These are phyloP conservation scores for Lagria hirta DNA, from an alignment of 2,888 invertebrate genomes.

Conservation along the genomic window DNA sequence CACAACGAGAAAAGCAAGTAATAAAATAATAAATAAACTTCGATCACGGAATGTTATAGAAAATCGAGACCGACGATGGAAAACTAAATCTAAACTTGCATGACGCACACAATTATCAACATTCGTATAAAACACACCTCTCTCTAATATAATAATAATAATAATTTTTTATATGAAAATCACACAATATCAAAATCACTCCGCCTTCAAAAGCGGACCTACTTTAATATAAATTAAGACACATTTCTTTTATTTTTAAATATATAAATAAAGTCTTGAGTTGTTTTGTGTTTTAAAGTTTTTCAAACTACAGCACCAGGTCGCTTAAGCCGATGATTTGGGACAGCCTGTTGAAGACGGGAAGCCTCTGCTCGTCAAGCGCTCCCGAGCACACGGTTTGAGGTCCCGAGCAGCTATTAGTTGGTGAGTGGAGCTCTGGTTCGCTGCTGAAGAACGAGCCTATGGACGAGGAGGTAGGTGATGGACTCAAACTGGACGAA, in stretches of 20 bases:
- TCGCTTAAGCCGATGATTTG: constrained; percentile 41
- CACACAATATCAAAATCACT: constrained; percentile 57
- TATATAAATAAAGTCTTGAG: constrained; percentile 32
- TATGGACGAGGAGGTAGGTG: constrained; percentile 64
- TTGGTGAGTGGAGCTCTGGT: constrained; percentile 52
- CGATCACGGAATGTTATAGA: constrained; percentile 51
- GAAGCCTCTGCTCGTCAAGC: constrained; percentile 61
- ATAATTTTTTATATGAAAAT: constrained; percentile 47
- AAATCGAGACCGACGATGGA: constrained; percentile 52
- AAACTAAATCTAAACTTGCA: constrained; percentile 50
- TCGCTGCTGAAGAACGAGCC: constrained; percentile 63
- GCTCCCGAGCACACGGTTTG: constrained; percentile 19
- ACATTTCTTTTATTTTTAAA: too few relatives aligned
- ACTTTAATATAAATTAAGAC: constrained; percentile 17
- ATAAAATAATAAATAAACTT: constrained; percentile 46
- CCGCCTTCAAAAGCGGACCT: constrained; percentile 46
- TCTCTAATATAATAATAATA: constrained; percentile 40
- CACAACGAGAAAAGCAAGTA: constrained; percentile 44
- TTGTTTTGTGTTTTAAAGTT: constrained; percentile 8
- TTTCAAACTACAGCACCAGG: constrained; percentile 42
- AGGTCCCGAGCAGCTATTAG: too few relatives aligned
- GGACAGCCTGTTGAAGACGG: constrained; percentile 76
- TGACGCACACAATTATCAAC: constrained; percentile 50
- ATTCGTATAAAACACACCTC: constrained; percentile 53
- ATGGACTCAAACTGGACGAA: constrained; percentile 64